Percentiles rank a stretch among this genome's conserved stretches.
phyloP scores from a whole-genome alignment of 2,888 invertebrate genomes.

The Siphlonurus alternatus region DNA sequence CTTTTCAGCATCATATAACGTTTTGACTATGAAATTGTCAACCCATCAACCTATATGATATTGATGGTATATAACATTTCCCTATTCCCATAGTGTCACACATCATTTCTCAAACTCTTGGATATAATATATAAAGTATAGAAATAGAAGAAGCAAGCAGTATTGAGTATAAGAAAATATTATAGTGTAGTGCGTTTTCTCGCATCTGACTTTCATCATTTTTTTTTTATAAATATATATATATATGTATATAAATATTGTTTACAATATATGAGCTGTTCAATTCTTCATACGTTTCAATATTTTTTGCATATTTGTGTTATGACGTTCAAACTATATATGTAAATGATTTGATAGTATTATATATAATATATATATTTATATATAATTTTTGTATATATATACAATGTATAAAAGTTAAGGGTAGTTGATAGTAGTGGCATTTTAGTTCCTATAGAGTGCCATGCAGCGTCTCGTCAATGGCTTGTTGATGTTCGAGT shows the following conservation, averaged over 20 bases:
- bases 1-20: neutral
- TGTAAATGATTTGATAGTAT: too few relatives aligned
- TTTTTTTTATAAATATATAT: neutral
- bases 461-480: neutral
- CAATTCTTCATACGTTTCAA: too few relatives aligned
- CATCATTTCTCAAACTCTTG: neutral
- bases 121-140: too few relatives aligned
- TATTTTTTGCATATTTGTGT: too few relatives aligned
- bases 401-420: too few relatives aligned
- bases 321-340: too few relatives aligned
- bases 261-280: too few relatives aligned
- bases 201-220: neutral
- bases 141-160: too few relatives aligned
- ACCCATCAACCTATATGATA: neutral
- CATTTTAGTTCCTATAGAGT: neutral
- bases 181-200: neutral
- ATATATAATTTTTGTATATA: too few relatives aligned
- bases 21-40: neutral
- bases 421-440: neutral
- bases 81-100: neutral
- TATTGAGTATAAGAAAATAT: neutral
- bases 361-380: too few relatives aligned
- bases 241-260: neutral
- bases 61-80: neutral
- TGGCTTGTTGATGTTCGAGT: neutral